Evolutionary conservation across 2,797 vertebrate species (phyloP), one percentile per base, ranked within the genome.

Genomic region (Melanotaenia pygmaea): DNA sequence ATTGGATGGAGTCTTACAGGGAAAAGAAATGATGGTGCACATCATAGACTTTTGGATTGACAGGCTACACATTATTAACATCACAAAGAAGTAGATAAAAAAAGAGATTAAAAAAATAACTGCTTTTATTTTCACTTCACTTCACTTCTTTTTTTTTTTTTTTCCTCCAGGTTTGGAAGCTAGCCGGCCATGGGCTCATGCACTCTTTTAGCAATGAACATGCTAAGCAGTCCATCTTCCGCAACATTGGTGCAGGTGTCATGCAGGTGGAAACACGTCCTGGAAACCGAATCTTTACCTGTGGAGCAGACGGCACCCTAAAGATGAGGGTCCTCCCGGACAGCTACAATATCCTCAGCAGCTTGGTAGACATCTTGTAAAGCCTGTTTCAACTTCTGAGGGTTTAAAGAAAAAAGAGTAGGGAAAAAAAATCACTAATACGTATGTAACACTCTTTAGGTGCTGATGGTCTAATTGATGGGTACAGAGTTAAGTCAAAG

Each of bases 201-300:
- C 97, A 99, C 89, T 96, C 98, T 0, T 99, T 99, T 76, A 98
- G 96, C 93, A 96, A 87, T 0, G 98, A 99, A 74, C 98, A 99
- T 1, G 95, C 98, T 74, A 99, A 99, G 88, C 98, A 99, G 93
- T 99, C 98, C 74, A 97, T 99, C 90, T 99, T 99, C 94, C 95
- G 98, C 72, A 98, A 98, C 89, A 96, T 99, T 9, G 98, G 98
- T 32, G 96, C 97, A 4, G 98, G 98, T 0, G 97, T 99, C 79
- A 98, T 96, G 94, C 95, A 99, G 91, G 96, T 98, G 64, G 97
- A 99, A 90, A 97, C 96, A 3, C 91, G 93, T 45, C 96, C 96
- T 6, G 93, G 95, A 24, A 97, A 95, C 85, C 97, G 97, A 64
- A 95, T 98, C 91, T 99, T 99, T 93, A 98, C 98, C 85, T 99